Base-by-base conservation (phyloP, 1,140 invertebrate species). In the Drosophila sp. region DNA sequence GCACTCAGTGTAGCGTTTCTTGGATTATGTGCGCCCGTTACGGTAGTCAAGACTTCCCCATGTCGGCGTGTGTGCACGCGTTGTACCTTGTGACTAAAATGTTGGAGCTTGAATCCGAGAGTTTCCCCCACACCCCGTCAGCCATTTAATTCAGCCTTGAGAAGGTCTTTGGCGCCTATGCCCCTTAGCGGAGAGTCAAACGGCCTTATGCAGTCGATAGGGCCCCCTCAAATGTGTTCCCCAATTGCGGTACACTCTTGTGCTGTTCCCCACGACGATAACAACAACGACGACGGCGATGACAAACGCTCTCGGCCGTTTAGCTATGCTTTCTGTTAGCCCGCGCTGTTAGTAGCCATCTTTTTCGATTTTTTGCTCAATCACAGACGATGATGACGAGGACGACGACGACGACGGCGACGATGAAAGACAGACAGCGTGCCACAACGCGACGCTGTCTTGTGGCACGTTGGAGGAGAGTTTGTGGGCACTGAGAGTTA, bases 281-380 rank as follows among this genome's bases (percentile, higher is more conserved):
- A 66, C 21, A 27, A 48, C 18, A 25, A 25, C 14, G 9, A 46
- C 43, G 45, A 8, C 53, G 41, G n/a, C 45, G 66, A 43, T 27
- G 53, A 43, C 32, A 62, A 53, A 53, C 13, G 46, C 46, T 50
- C n/a, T 50, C 62, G 45, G 70, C 66, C 29, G 67, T 56, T 67
- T 45, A 71, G 70, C 83, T 89, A 89, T 70, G 63, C 21, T 80
- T 90, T 90, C 89, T 90, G 89, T 89, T 84, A 73, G 80, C 89
- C 89, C 89, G 89, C 89, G 78, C 76, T 76, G 80, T 65, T 84
- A 90, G 89, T 90, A 89, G 89, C 89, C 89, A 90, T 90, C 79
- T 90, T 90, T 89, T 87, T 89, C 80, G 78, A 89, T 90, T 90
- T 87, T 87, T 83, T 89, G 78, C 84, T 77, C 78, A 59, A 76